Base-by-base conservation (phyloP, 2,797 vertebrate genomes). In the Arctocebus calabarensis region DNA sequence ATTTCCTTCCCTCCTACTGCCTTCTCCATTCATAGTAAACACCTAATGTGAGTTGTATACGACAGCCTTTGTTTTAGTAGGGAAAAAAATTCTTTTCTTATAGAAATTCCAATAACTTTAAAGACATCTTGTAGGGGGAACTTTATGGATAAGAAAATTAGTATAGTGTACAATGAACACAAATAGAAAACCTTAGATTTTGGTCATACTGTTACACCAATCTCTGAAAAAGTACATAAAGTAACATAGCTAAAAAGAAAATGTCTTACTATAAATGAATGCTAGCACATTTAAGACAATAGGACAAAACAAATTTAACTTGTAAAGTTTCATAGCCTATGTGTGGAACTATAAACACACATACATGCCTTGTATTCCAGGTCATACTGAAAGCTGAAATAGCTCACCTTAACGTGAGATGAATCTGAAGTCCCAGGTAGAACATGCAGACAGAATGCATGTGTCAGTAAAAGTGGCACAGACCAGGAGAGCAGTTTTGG, bases 71-170 rank as follows among this genome's bases (percentile, higher is more conserved):
- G 82, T 59, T 37, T 7, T 14, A 52, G 48, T 48, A 37, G 11
- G n/a, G 43, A 25, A 55, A 45, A 71, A 11, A 34, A 27, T 85
- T 29, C 22, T 81, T 59, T 85, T 29, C 22, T 81, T 59, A 82
- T 9, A 78, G 43, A 8, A 81, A 29, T 52, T 83, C 86, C n/a
- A 89, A 84, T 74, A 94, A 81, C 91, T 90, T 95, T 61, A 55
- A 94, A 95, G 55, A 84, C 5, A 73, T 37, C 32, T 62, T 61
- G 7, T 66, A 73, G 10, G 22, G 4, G 55, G n/a, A 66, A 27
- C 7, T 25, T 55, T 84, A 27, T 90, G 20, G 12, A 0, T 32
- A 68, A 25, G 27, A 86, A 88, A 91, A 61, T 27, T 29, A 64
- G 1, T 70, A 75, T 43, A 32, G 7, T 37, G 2, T 74, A 40